Evolutionary conservation across 2,888 invertebrate species (phyloP), one percentile per base, ranked within the genome.

Genomic region (Aphidoletes aphidimyza): DNA sequence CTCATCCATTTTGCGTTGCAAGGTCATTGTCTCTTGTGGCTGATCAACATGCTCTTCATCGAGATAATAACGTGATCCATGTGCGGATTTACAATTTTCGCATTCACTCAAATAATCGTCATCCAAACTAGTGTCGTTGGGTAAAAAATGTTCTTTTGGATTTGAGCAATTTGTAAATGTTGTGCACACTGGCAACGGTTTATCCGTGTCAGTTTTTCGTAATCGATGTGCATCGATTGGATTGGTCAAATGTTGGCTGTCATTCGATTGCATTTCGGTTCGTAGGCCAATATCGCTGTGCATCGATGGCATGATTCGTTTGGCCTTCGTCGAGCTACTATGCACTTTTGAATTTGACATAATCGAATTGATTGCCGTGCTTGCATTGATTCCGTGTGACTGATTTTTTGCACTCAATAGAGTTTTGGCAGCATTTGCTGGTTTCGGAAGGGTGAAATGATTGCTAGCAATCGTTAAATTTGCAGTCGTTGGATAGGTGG

Each of bases 31-130:
- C 89, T 93, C 93, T 85, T 93, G 93, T 39, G 92, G 91, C 83
- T 91, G 89, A 85, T 92, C 91, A 54, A 86, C 88, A 59, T 88
- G 86, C 86, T 93, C 93, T 86, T 92, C 92, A 87, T 92, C 92
- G 86, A 93, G 90, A 88, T 92, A 93, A 88, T 92, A 92, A 86
- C 94, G 92, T 86, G 94, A 93, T 86, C 93, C 93, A 87, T 92
- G 93, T 6, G 94, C 93, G 84, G 94, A 94, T 90, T 95, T 95
- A 90, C 95, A 95, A 91, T 95, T 95, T 90, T 95, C 95, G 90
- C 95, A 95, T 90, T 95, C 95, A 90, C 94, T 95, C 87, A 95
- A 92, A 89, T 95, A 95, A 89, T 95, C 95, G 88, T 95, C 94
- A 84, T 92, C 91, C 85, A 90, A 87, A 84, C 90, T 90, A 34